phyloP scores from a whole-genome alignment of 2,888 invertebrate species.

The Sturmia bella region DNA sequence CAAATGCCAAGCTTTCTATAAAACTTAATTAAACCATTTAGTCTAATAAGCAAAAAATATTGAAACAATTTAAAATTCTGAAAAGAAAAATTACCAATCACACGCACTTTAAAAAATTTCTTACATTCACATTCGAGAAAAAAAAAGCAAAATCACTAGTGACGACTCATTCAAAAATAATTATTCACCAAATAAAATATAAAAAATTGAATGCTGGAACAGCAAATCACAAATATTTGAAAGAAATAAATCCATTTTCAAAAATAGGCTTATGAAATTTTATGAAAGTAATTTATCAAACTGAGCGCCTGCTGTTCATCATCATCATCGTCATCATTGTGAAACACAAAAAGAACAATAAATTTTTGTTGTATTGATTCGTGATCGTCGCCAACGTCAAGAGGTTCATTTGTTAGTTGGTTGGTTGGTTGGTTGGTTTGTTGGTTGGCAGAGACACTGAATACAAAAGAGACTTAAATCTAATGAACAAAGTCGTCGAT shows the following conservation, averaged over 20 bases:
- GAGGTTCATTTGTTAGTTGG: no score
- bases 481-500: slow-evolving; percentile 48
- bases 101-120: slow-evolving; percentile 24
- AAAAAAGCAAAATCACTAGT: slow-evolving; percentile 22
- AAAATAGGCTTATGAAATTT: slow-evolving; percentile 57
- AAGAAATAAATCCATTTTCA: slow-evolving; percentile 28
- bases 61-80: slow-evolving; percentile 33
- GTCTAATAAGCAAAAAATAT: slow-evolving; percentile 13
- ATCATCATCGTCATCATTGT: slow-evolving; percentile 41
- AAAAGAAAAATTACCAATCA: slow-evolving; percentile 31
- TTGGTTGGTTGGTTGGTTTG: no score
- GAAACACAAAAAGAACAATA: slow-evolving; percentile 30
- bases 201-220: slow-evolving; percentile 52
- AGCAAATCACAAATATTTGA: slow-evolving; percentile 17
- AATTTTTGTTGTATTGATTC: slow-evolving; percentile 56
- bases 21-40: slow-evolving; percentile 28
- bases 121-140: slow-evolving; percentile 9
- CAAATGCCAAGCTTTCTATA: slow-evolving; percentile 16
- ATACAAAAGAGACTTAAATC: slow-evolving; percentile 14
- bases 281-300: slow-evolving; percentile 69
- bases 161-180: slow-evolving; percentile 67
- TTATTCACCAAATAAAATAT: slow-evolving; percentile 58
- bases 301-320: slow-evolving; percentile 68
- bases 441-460: slow-evolving; percentile 58
- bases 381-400: slow-evolving; percentile 66